A percentile compares a stretch with the other conserved stretches of the same genome.
These are phyloP conservation scores for Actinemys pallida DNA, from an alignment of 2,113 vertebrate genomes.

Conservation along the genomic window DNA sequence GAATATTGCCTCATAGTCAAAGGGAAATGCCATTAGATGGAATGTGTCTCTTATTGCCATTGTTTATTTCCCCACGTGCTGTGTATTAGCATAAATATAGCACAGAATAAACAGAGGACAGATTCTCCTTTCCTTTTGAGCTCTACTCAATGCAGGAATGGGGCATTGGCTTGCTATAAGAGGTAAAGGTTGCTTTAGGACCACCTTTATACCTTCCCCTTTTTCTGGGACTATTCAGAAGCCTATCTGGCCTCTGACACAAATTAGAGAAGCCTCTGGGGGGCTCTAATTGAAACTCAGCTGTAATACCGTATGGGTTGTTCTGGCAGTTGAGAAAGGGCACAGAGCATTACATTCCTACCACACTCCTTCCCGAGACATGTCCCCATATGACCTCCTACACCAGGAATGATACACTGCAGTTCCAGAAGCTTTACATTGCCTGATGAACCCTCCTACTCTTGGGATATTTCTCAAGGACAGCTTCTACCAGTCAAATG, in stretches of 20 bases:
- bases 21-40: not conserved
- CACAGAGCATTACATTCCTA: accelerated
- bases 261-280: not conserved
- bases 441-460: not conserved
- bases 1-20: not conserved
- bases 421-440: not conserved
- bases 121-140: not conserved
- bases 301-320: not conserved
- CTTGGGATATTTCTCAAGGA: not conserved
- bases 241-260: not conserved
- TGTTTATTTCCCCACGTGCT: not conserved
- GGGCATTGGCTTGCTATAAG: not conserved
- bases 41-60: not conserved
- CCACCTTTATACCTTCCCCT: not conserved
- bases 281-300: not conserved
- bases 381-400: accelerated
- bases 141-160: not conserved
- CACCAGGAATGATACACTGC: not conserved
- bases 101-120: not conserved
- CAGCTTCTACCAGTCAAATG: not conserved
- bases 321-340: not conserved
- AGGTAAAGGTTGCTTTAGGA: not conserved
- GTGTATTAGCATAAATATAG: not conserved
- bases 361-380: not conserved
- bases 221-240: not conserved